Conservation (phyloP, 2,113 vertebrate genomes). For the Phyllopteryx taeniolatus region DNA sequence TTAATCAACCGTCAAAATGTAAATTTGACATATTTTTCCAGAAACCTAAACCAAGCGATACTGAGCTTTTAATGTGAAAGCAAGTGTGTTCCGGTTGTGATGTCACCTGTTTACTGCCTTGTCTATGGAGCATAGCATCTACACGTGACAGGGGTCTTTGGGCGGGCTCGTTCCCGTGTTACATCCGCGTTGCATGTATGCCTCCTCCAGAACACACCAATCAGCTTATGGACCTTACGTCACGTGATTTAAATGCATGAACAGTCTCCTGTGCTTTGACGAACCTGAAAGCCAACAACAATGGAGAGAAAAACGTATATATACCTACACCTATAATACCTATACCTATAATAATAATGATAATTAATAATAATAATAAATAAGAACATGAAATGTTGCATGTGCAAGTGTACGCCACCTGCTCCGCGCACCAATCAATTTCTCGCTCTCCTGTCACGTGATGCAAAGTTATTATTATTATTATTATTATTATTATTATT, state of each 20-base stretch:
- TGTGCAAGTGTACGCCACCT: not conserved
- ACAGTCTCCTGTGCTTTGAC: not conserved
- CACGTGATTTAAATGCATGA: not conserved
- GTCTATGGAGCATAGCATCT: conserved; percentile 43
- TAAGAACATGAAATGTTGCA: not conserved
- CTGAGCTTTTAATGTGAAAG: conserved; percentile 12
- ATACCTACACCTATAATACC: too few relatives aligned
- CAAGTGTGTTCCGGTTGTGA: conserved; percentile 17
- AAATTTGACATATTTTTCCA: not conserved
- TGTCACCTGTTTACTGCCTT: conserved; percentile 67
- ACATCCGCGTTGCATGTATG: conserved; percentile 24
- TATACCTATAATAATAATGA: too few relatives aligned
- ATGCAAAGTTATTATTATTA: not conserved
- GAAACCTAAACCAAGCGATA: not conserved
- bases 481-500: too few relatives aligned
- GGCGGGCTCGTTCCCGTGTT: conserved; percentile 40
- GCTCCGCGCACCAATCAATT: not conserved
- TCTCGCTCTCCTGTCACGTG: not conserved
- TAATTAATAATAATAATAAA: too few relatives aligned
- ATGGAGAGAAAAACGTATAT: too few relatives aligned
- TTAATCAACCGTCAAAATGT: not conserved
- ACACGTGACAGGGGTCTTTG: conserved; percentile 45
- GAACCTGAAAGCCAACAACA: not conserved
- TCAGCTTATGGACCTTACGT: not conserved
- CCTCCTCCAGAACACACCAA: not conserved